These are phyloP conservation scores for Micrasema minimum DNA, from an alignment of 1,140 invertebrate species.

Conservation along the genomic window DNA sequence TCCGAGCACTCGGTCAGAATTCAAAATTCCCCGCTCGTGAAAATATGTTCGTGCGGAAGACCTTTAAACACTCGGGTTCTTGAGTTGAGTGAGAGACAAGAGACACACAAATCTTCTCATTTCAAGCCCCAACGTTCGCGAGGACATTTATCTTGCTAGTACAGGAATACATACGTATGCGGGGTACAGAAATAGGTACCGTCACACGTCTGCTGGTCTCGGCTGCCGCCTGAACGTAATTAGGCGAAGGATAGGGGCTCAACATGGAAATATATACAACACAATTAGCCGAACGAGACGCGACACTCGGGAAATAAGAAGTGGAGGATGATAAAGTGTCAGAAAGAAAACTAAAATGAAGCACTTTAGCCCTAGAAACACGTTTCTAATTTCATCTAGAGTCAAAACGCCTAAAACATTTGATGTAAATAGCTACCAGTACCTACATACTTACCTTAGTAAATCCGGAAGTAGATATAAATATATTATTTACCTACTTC, in stretches of 20 bases:
- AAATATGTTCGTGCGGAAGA: conserved; percentile 1
- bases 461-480: no score
- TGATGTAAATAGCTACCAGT: no score
- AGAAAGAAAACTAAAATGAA: neutral
- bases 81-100: conserved; percentile 15
- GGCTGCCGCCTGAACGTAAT: conserved; percentile 25
- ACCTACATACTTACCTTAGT: no score
- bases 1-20: neutral
- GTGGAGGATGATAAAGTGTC: conserved; percentile 23
- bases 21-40: neutral
- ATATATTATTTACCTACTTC: no score
- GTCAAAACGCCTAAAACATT: no score
- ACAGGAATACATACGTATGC: no score
- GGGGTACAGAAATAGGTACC: conserved; percentile 24
- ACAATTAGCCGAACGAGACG: conserved; percentile 32
- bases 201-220: neutral
- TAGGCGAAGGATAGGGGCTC: conserved; percentile 12
- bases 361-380: no score
- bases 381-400: no score
- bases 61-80: neutral
- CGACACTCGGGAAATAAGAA: conserved; percentile 8
- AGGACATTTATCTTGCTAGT: conserved; percentile 24
- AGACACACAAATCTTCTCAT: conserved; percentile 38
- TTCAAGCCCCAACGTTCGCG: conserved; percentile 32
- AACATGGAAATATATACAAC: conserved; percentile 21